Evolutionary conservation across 2,797 vertebrate genomes (phyloP).

Genomic region (Sarcophilus harrisii): DNA sequence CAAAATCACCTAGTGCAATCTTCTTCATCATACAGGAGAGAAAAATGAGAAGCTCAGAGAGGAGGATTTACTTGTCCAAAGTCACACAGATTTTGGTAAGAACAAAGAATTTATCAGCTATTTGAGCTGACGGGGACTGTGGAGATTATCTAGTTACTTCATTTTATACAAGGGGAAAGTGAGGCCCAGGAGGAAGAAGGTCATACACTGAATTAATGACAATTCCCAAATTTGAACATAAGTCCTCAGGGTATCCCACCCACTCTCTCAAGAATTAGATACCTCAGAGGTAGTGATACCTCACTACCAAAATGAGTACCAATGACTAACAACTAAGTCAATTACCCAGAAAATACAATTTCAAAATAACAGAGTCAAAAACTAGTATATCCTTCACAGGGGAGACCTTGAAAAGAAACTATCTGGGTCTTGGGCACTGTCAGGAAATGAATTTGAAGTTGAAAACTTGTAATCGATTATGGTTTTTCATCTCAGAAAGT

Average conservation of each 20-base stretch:
- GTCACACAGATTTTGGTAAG: not conserved
- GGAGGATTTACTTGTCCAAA: not conserved
- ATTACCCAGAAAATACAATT: conserved; percentile 69
- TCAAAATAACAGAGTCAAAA: conserved; percentile 64
- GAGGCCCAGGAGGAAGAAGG: not conserved
- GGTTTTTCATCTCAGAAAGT: conserved; percentile 74
- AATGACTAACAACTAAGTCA: conserved; percentile 58
- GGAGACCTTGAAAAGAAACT: conserved; percentile 68
- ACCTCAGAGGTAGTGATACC: conserved; percentile 7
- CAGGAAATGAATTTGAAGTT: conserved; percentile 79
- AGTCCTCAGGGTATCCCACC: conserved; percentile 31
- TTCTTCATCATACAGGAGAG: not conserved
- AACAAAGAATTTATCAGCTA: not conserved
- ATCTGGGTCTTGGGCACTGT: conserved; percentile 64
- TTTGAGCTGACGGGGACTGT: not conserved
- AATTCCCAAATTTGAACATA: not conserved
- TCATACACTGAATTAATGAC: not conserved
- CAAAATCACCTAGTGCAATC: not conserved
- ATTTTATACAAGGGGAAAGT: conserved; percentile 7
- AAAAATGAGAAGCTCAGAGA: not conserved
- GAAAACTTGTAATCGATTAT: conserved; percentile 77
- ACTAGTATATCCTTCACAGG: conserved; percentile 64
- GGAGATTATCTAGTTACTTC: conserved; percentile 7
- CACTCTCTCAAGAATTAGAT: not conserved
- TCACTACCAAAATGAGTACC: conserved; percentile 57